A percentile compares a stretch with the other conserved stretches of the same genome.
Conservation (phyloP, 2,113 vertebrate genomes). For the Ariopsis seemanni region DNA sequence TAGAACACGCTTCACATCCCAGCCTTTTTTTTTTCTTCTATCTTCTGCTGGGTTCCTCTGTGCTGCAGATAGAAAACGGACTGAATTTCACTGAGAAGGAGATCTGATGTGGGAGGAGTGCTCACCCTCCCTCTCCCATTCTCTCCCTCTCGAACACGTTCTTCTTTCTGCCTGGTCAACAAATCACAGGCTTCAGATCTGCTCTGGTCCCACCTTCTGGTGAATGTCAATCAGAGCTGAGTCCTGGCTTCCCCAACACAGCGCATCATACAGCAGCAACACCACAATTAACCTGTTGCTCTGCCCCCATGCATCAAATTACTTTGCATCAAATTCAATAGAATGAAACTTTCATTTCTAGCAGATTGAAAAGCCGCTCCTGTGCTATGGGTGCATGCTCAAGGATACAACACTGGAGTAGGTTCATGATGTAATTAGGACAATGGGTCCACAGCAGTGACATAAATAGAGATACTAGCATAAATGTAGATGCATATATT, state of each 20-base stretch:
- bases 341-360: background rate
- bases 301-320: background rate
- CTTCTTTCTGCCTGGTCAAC: conserved; percentile 62
- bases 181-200: conserved; percentile 47
- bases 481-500: conserved; percentile 20
- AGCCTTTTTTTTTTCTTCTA: conserved; percentile 15
- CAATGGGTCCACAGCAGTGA: conserved; percentile 33
- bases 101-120: conserved; percentile 49
- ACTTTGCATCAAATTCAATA: background rate
- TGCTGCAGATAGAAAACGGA: conserved; percentile 45
- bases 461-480: conserved; percentile 21
- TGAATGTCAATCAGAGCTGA: conserved; percentile 58
- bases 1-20: background rate
- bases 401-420: background rate
- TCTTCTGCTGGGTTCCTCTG: conserved; percentile 25
- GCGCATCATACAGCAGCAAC: background rate
- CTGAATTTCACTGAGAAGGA: conserved; percentile 41
- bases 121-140: conserved; percentile 51
- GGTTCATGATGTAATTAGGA: conserved; percentile 33
- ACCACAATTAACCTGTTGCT: conserved; percentile 34
- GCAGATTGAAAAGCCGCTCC: background rate
- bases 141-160: conserved; percentile 66
- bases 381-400: background rate
- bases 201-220: conserved; percentile 44
- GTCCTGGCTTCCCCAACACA: conserved; percentile 9